Conservation (phyloP, 2,888 invertebrate species). For the Apodemia mormo region DNA sequence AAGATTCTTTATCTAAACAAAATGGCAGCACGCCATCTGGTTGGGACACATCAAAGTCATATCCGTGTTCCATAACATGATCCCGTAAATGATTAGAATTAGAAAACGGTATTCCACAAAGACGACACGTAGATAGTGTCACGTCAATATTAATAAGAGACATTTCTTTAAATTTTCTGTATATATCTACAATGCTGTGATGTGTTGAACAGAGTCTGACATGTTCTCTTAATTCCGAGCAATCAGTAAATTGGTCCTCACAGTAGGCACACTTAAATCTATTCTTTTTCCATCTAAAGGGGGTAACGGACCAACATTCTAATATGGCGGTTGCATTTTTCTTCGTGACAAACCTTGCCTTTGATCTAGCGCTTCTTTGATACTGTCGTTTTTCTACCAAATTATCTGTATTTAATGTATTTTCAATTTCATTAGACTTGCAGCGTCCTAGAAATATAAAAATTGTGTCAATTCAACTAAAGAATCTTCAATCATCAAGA, state of each 20-base stretch:
- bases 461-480: slow-evolving; percentile 43
- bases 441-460: slow-evolving; percentile 75
- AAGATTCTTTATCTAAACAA: slow-evolving; percentile 60
- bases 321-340: slow-evolving; percentile 64
- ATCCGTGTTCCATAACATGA: slow-evolving; percentile 60
- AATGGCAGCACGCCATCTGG: slow-evolving; percentile 71
- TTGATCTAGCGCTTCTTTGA: slow-evolving; percentile 61
- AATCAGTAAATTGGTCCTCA: slow-evolving; percentile 64
- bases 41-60: slow-evolving; percentile 53
- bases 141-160: slow-evolving; percentile 67
- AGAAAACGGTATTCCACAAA: slow-evolving; percentile 52
- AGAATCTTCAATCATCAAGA: background rate
- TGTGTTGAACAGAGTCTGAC: slow-evolving; percentile 53
- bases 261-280: slow-evolving; percentile 71
- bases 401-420: slow-evolving; percentile 37
- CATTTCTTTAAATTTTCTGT: slow-evolving; percentile 73
- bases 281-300: slow-evolving; percentile 71
- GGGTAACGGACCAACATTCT: slow-evolving; percentile 64
- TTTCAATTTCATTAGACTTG: slow-evolving; percentile 50
- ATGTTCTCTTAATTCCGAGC: slow-evolving; percentile 55
- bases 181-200: slow-evolving; percentile 62
- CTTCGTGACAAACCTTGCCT: slow-evolving; percentile 66
- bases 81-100: slow-evolving; percentile 55
- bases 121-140: slow-evolving; percentile 56
- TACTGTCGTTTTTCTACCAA: slow-evolving; percentile 49